Evolutionary conservation across 1,140 invertebrate genomes (phyloP).

Genomic region (Sogatella furcifera): DNA sequence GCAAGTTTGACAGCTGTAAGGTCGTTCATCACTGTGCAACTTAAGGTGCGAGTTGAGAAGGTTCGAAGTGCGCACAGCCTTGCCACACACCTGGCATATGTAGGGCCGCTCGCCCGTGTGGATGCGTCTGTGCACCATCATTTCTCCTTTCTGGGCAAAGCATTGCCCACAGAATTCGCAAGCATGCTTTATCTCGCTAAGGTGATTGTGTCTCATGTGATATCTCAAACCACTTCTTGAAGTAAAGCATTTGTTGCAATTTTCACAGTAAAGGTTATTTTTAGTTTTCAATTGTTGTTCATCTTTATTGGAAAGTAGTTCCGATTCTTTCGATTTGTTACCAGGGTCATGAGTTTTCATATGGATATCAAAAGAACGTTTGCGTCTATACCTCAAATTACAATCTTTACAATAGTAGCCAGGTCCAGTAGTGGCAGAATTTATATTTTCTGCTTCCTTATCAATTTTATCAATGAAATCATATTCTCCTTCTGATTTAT

Average conservation of each 20-base stretch:
- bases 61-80: slow-evolving; percentile 43
- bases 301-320: too few species aligned
- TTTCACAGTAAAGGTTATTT: slow-evolving; percentile 25
- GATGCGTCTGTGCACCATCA: slow-evolving; percentile 40
- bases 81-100: slow-evolving; percentile 45
- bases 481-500: too few species aligned
- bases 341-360: neutral
- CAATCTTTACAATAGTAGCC: slow-evolving; percentile 6
- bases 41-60: slow-evolving; percentile 40
- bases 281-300: too few species aligned
- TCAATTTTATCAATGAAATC: too few species aligned
- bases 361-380: neutral
- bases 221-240: neutral
- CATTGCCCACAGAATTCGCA: slow-evolving; percentile 40
- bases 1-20: slow-evolving; percentile 50
- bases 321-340: too few species aligned
- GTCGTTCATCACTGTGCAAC: slow-evolving; percentile 51
- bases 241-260: slow-evolving; percentile 37
- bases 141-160: slow-evolving; percentile 36
- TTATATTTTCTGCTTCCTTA: too few species aligned
- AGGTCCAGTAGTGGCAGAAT: neutral
- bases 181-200: slow-evolving; percentile 39
- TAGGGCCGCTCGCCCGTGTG: slow-evolving; percentile 52
- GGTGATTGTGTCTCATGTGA: slow-evolving; percentile 14
- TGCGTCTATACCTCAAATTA: slow-evolving; percentile 9